Conservation (phyloP, 2,113 vertebrate genomes). For the Heptranchias perlo region DNA sequence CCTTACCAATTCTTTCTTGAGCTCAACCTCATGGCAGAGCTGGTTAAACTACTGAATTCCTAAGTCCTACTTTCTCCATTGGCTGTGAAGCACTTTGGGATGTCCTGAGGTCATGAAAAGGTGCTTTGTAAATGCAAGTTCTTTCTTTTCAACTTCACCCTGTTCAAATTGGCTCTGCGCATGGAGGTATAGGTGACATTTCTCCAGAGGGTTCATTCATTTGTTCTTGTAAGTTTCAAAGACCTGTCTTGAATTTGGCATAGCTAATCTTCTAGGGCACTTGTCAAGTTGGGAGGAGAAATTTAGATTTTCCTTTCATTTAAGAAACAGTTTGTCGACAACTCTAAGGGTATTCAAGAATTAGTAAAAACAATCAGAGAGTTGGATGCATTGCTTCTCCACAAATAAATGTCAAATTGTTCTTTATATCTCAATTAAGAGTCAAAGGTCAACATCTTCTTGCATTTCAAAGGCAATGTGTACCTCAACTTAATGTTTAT, state of each 20-base stretch:
- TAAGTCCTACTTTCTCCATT: background rate
- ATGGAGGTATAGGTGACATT: background rate
- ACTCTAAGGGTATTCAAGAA: background rate
- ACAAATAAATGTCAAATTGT: background rate
- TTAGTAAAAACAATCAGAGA: background rate
- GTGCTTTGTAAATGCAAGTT: background rate
- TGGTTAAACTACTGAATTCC: background rate
- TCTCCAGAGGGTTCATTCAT: background rate
- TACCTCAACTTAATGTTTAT: background rate
- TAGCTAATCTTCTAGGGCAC: background rate
- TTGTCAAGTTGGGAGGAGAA: background rate
- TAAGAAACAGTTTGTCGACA: background rate
- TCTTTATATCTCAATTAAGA: background rate
- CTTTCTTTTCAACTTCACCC: background rate
- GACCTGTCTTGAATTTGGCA: background rate
- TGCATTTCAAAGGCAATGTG: background rate
- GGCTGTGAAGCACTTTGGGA: background rate
- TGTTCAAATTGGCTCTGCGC: background rate
- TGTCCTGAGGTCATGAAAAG: background rate
- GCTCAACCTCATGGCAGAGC: background rate
- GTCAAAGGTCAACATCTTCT: background rate
- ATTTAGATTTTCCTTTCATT: background rate
- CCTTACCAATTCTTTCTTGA: background rate
- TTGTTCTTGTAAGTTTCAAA: background rate
- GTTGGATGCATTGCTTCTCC: background rate